phyloP scores from a whole-genome alignment of 1,140 invertebrate species.

The Argopecten irradians region DNA sequence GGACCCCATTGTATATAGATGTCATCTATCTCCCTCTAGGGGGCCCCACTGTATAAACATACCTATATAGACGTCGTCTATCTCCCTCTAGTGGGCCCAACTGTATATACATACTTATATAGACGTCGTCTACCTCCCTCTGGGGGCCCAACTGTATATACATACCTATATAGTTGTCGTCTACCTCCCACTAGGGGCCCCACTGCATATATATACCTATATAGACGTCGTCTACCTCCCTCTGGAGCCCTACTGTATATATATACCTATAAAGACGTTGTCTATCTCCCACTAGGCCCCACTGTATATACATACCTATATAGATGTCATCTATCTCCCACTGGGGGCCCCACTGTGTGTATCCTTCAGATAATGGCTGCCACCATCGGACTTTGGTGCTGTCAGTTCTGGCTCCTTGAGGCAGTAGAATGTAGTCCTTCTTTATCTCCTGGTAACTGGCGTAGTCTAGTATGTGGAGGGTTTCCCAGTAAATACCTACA shows the following conservation, averaged over 20 bases:
- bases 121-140: neutral
- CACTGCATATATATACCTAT: too few species aligned
- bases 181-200: too few species aligned
- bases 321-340: slow-evolving; percentile 78
- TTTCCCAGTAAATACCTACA: slow-evolving; percentile 77
- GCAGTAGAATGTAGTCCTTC: slow-evolving; percentile 75
- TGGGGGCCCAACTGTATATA: too few species aligned
- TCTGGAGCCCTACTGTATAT: neutral
- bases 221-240: too few species aligned
- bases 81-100: too few species aligned
- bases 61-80: too few species aligned
- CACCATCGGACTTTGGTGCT: slow-evolving; percentile 76
- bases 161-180: too few species aligned
- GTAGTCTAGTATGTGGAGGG: slow-evolving; percentile 75
- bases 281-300: neutral
- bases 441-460: slow-evolving; percentile 67
- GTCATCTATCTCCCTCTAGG: too few species aligned
- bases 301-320: slow-evolving; percentile 65
- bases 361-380: slow-evolving; percentile 65
- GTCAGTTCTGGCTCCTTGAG: slow-evolving; percentile 69
- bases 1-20: slow-evolving; percentile 60
- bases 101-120: neutral
- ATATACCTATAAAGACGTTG: neutral
- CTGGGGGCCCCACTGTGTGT: slow-evolving; percentile 60
- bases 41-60: too few species aligned